Evolutionary conservation across 2,888 invertebrate species (phyloP).

Genomic region (Leptogaster cylindrica): DNA sequence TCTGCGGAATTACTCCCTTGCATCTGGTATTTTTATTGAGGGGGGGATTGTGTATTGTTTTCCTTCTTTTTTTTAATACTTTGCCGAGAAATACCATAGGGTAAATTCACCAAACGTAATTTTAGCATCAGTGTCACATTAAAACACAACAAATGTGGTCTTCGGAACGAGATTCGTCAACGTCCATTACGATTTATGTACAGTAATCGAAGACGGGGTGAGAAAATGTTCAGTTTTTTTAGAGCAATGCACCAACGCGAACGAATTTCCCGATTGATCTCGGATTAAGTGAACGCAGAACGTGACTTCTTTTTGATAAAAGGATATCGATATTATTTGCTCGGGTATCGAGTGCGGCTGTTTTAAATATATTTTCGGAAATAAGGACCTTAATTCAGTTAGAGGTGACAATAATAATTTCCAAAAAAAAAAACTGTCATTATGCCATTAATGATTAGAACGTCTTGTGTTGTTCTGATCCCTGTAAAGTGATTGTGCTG

Average conservation of each 20-base stretch:
- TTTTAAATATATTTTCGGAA: too few relatives aligned
- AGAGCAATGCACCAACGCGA: slow-evolving; percentile 52
- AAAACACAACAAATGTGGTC: background rate
- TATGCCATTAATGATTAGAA: too few relatives aligned
- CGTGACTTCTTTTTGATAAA: background rate
- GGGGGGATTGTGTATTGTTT: background rate
- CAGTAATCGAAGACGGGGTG: background rate
- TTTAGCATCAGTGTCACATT: slow-evolving; percentile 22
- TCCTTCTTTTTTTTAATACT: too few relatives aligned
- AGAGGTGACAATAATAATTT: too few relatives aligned
- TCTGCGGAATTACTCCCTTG: background rate
- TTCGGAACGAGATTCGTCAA: slow-evolving; percentile 16
- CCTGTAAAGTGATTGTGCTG: too few relatives aligned
- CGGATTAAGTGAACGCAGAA: slow-evolving; percentile 6
- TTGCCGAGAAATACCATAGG: too few relatives aligned
- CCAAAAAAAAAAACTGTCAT: too few relatives aligned
- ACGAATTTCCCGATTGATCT: slow-evolving; percentile 54
- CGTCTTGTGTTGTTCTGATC: too few relatives aligned
- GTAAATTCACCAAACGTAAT: slow-evolving; percentile 13
- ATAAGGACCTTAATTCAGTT: too few relatives aligned
- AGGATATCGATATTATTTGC: too few relatives aligned
- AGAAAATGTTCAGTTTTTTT: slow-evolving; percentile 20
- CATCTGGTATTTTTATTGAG: slow-evolving; percentile 3
- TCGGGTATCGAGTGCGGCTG: too few relatives aligned
- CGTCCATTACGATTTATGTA: background rate